phyloP scores from a whole-genome alignment of 2,797 vertebrate genomes.

The Remorina albescens region DNA sequence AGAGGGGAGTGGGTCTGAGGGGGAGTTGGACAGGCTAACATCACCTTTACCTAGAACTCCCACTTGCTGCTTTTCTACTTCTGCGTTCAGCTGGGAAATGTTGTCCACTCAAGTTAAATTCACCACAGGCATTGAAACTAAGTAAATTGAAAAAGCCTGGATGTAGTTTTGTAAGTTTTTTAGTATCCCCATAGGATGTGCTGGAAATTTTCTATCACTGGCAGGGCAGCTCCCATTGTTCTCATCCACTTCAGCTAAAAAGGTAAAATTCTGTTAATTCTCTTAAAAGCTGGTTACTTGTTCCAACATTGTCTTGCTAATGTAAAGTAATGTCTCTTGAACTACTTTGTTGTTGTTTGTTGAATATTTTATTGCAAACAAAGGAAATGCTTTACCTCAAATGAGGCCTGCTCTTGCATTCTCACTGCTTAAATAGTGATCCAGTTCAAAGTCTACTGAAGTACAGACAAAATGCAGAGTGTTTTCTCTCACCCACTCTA shows the following conservation, averaged over 20 bases:
- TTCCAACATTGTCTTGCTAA: slow-evolving; percentile 13
- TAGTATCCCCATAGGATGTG: slow-evolving; percentile 35
- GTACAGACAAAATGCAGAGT: too few species aligned
- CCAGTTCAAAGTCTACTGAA: too few species aligned
- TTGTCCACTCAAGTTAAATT: slow-evolving; percentile 34
- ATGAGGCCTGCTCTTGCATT: background rate
- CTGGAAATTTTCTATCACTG: slow-evolving; percentile 27
- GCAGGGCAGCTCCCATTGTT: slow-evolving; percentile 33
- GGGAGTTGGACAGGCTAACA: slow-evolving; percentile 73
- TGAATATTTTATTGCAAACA: slow-evolving; percentile 35
- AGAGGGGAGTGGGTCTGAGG: slow-evolving; percentile 42
- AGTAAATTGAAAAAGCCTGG: slow-evolving; percentile 14
- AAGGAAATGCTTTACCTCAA: slow-evolving; percentile 7
- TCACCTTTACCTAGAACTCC: slow-evolving; percentile 44
- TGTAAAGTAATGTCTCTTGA: slow-evolving; percentile 27
- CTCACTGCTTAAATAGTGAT: too few species aligned
- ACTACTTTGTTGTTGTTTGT: slow-evolving; percentile 12
- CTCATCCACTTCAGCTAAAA: slow-evolving; percentile 25
- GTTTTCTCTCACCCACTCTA: too few species aligned
- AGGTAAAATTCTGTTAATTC: slow-evolving; percentile 49
- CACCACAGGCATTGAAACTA: slow-evolving; percentile 33
- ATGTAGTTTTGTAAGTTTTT: slow-evolving; percentile 12
- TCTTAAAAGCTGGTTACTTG: slow-evolving; percentile 51
- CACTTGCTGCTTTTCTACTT: slow-evolving; percentile 7
- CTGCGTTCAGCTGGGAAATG: slow-evolving; percentile 15